Percentiles rank a stretch among this genome's conserved stretches.
These are phyloP conservation scores for Microtus montanus DNA, from an alignment of 2,113 vertebrate genomes.

Conservation along the genomic window DNA sequence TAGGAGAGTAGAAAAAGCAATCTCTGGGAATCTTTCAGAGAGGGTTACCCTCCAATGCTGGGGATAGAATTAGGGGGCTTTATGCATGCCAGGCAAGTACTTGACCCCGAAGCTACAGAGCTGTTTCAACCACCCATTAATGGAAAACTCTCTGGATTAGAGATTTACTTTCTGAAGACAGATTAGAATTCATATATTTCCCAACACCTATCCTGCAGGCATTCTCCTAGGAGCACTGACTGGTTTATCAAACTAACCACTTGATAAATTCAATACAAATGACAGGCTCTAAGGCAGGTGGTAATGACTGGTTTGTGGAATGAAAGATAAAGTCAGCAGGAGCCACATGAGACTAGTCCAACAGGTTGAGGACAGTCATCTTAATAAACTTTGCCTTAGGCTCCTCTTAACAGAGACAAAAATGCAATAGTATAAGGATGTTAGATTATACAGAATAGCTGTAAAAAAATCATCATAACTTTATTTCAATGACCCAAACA, in stretches of 20 bases:
- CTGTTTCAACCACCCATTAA: not conserved
- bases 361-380: slow-evolving; percentile 1
- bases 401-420: slow-evolving; percentile 32
- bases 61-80: not conserved
- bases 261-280: slow-evolving; percentile 25
- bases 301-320: slow-evolving; percentile 14
- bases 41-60: not conserved
- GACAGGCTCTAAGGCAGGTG: not conserved
- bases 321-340: slow-evolving; percentile 46
- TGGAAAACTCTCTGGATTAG: not conserved
- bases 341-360: slow-evolving; percentile 34
- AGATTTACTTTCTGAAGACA: slow-evolving; percentile 35
- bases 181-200: slow-evolving; percentile 3
- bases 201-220: not conserved
- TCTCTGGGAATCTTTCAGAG: not conserved
- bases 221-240: slow-evolving; percentile 13
- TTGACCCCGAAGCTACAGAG: not conserved
- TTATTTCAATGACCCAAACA: not conserved
- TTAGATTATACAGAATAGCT: slow-evolving; percentile 40
- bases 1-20: not conserved
- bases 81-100: not conserved
- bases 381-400: slow-evolving; percentile 30
- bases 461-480: not conserved
- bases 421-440: not conserved
- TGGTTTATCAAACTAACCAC: slow-evolving; percentile 9